These are phyloP conservation scores for Dolomedes plantarius DNA, from an alignment of 2,888 invertebrate genomes.

Conservation along the genomic window DNA sequence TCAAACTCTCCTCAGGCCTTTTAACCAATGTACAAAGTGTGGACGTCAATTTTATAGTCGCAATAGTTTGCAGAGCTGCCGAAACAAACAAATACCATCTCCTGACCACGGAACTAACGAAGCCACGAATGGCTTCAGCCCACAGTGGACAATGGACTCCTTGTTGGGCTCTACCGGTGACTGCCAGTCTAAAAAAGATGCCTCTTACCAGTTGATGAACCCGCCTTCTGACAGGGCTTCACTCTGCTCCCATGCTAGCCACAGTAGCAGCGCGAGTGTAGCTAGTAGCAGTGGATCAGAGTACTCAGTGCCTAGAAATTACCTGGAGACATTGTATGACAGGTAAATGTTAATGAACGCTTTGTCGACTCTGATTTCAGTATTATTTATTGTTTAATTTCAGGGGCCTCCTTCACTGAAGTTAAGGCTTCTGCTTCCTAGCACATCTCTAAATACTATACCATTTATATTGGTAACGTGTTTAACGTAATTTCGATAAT, in stretches of 20 bases:
- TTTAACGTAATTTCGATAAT: no score
- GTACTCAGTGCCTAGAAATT: slow-evolving; percentile 73
- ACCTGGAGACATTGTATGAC: slow-evolving; percentile 72
- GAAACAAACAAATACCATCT: slow-evolving; percentile 18
- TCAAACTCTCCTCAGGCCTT: slow-evolving; percentile 56
- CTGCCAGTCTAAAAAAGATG: slow-evolving; percentile 35
- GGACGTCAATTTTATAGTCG: slow-evolving; percentile 67
- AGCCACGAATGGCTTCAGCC: slow-evolving; percentile 45
- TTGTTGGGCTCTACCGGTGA: slow-evolving; percentile 37
- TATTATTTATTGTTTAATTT: no score
- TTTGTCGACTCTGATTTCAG: no score
- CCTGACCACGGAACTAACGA: slow-evolving; percentile 10
- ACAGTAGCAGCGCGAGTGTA: slow-evolving; percentile 74
- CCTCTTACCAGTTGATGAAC: slow-evolving; percentile 37
- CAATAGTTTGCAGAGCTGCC: slow-evolving; percentile 29
- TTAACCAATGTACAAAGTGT: slow-evolving; percentile 69
- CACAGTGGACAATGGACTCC: slow-evolving; percentile 71
- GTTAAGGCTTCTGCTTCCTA: no score
- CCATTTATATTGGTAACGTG: no score
- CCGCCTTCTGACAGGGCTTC: slow-evolving; percentile 69
- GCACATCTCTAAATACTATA: no score
- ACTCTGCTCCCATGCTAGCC: slow-evolving; percentile 71
- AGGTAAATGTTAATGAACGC: slow-evolving; percentile 14
- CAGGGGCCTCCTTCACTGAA: no score
- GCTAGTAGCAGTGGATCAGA: slow-evolving; percentile 78